phyloP scores from a whole-genome alignment of 2,797 vertebrate genomes.

The Oceanodroma leucorhoa region DNA sequence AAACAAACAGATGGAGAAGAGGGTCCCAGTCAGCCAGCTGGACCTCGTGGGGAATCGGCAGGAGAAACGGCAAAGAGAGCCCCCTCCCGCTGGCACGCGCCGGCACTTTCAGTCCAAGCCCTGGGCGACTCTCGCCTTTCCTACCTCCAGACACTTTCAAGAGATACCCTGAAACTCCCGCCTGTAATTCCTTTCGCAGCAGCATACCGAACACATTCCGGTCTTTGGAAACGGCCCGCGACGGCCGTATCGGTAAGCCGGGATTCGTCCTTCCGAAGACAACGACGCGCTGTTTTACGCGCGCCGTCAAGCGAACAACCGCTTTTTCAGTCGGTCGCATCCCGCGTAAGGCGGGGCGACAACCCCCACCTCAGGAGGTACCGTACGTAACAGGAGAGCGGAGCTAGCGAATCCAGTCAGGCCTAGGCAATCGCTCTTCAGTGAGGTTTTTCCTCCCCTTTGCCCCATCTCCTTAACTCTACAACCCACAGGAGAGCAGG shows the following conservation, averaged over 20 bases:
- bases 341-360: rapidly evolving
- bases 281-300: rapidly evolving
- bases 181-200: neutral
- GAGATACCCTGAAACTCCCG: rapidly evolving
- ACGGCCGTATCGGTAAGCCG: rapidly evolving
- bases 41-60: rapidly evolving
- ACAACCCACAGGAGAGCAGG: neutral
- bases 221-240: rapidly evolving
- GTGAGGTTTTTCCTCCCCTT: neutral
- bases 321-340: neutral
- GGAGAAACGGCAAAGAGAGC: neutral
- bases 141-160: neutral
- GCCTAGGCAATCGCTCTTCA: neutral
- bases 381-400: neutral
- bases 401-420: neutral
- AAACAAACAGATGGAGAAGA: neutral
- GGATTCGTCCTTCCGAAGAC: neutral
- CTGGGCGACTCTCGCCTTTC: neutral
- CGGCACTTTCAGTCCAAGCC: neutral
- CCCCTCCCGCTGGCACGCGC: neutral
- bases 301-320: rapidly evolving
- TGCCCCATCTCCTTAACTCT: too few species aligned
- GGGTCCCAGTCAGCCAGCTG: neutral
- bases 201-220: rapidly evolving
- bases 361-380: neutral